Evolutionary conservation across 1,140 invertebrate genomes (phyloP), one percentile per base, ranked within the genome.

Genomic region (Monomorium pharaonis): DNA sequence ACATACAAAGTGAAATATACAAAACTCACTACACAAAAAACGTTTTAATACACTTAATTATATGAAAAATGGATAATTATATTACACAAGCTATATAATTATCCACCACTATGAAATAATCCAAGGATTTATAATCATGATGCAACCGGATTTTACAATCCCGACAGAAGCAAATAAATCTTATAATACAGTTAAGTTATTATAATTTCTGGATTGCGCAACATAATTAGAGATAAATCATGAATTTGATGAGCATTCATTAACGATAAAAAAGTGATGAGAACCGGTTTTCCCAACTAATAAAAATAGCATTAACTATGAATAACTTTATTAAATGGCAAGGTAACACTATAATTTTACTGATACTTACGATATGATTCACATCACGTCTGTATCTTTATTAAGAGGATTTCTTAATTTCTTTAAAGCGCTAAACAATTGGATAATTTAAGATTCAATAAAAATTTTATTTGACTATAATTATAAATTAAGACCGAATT

Each of bases 211-310:
- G 42, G 21, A 0, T 63, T 84, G 3, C 16, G n/a, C 24, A 77
- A 84, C 6, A 3, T 12, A 42, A 60, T 74, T 84, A 84, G 14
- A 4, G 21, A 63, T 37, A 63, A 84, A 77, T 84, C 63, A 76
- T 30, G 63, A 16, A 37, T 16, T 16, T 47, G 37, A 54, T 58
- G 65, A 83, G 37, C 1, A 47, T 83, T 58, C n/a, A 18, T 69
- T 56, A 58, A 0, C 14, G 27, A 44, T 69, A 6, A 44, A 58
- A 33, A 81, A 67, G 1, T 16, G 21, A 67, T 81, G 12, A 81
- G 24, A 81, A 83, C 27, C 24, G 54, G 67, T 83, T 21, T 83
- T 58, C 2, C 51, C 7, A 1, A 7, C n/a, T 72, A 83, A 77
- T 54, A 18, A 76, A 84, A 84, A 33, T 16, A 4, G 16, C 33